These are phyloP conservation scores for Ptychoptera contaminata DNA, from an alignment of 2,888 invertebrate genomes.

Conservation along the genomic window DNA sequence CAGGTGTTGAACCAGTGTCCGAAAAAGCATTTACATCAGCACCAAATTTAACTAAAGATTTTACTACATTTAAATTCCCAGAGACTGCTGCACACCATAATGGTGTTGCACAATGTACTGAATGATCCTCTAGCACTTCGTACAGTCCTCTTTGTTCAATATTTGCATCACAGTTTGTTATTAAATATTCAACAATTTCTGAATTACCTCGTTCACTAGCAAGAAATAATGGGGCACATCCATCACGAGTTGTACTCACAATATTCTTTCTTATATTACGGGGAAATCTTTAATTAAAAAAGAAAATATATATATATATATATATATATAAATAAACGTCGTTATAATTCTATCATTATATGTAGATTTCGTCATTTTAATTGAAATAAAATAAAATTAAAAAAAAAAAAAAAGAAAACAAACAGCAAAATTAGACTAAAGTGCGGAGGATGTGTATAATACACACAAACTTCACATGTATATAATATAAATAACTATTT, in stretches of 20 bases:
- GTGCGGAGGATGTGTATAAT: too few species aligned
- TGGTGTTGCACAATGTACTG: conserved; percentile 64
- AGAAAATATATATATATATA: not conserved
- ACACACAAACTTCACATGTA: too few species aligned
- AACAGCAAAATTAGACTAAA: too few species aligned
- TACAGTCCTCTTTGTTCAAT: conserved; percentile 75
- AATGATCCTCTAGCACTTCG: conserved; percentile 67
- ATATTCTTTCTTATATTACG: conserved; percentile 47
- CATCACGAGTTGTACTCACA: conserved; percentile 51
- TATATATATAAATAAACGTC: not conserved
- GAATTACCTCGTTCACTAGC: conserved; percentile 64
- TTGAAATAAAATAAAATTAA: conserved; percentile 8
- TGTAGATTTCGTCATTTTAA: not conserved
- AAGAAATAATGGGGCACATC: conserved; percentile 68
- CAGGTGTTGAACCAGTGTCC: conserved; percentile 78
- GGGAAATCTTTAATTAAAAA: conserved; percentile 31
- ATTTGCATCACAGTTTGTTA: conserved; percentile 65
- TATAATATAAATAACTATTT: too few species aligned
- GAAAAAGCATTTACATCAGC: conserved; percentile 77
- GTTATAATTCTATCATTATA: not conserved
- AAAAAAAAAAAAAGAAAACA: not conserved
- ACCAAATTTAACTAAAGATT: conserved; percentile 59
- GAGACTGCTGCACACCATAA: conserved; percentile 87
- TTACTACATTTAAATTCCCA: conserved; percentile 60
- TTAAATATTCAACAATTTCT: conserved; percentile 72